Base-by-base conservation (phyloP, 2,113 vertebrate species). In the Burhinus bistriatus region DNA sequence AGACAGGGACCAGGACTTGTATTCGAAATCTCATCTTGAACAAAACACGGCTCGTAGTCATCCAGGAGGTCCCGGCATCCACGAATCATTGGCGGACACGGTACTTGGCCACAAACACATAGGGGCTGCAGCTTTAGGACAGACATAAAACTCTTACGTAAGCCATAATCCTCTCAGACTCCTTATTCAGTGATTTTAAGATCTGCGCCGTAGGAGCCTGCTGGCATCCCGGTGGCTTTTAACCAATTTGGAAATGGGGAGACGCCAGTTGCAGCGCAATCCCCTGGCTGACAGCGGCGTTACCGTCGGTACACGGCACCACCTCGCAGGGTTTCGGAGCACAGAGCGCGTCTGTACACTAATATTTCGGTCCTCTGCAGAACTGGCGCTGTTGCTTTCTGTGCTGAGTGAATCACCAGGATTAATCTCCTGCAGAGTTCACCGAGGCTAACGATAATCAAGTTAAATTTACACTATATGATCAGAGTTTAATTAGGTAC, bases 401-500 rank as follows among this genome's bases (percentile, higher is more conserved):
- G 71, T 27, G 71, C 75, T 66, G 96, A 95, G 86, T 92, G 90
- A 96, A 97, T 95, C 95, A 84, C 79, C 72, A 71, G 77, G 90
- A 97, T 98, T 97, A 97, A 92, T 90, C 85, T 84, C 95, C 96
- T 86, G 92, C 92, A 62, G 89, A 95, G 90, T 96, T 97, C 91
- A 96, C 68, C 16, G 51, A 96, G 85, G 96, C 75, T 83, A 97
- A 87, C 26, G 20, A 92, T 96, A 94, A 98, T 97, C 90, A 96
- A 96, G 93, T 97, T 98, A 97, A 98, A 98, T 97, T 95, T 90
- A 95, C 90, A 94, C 87, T 89, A 80, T 84, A 94, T 89, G 95
- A 97, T 97, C 94, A 93, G 76, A 89, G 68, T 97, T 97, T 97
- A 98, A 98, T 98, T 97, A 96, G 93, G 91, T 89, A 59, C 94